A percentile compares a stretch with the other conserved stretches of the same genome.
These are phyloP conservation scores for Melitaea cinxia DNA, from an alignment of 1,140 invertebrate genomes.

Conservation along the genomic window DNA sequence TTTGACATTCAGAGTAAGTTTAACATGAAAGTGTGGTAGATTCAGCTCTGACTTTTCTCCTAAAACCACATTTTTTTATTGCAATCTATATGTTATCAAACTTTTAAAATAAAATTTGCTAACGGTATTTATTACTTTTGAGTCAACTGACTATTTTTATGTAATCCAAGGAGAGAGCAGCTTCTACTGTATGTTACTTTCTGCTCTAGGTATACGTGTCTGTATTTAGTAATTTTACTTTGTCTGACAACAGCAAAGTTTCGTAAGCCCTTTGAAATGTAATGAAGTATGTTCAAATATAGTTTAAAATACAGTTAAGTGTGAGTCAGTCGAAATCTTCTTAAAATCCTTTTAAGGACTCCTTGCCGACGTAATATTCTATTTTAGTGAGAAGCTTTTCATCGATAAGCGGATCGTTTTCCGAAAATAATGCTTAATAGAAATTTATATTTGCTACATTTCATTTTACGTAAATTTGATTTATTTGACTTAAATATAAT, in stretches of 20 bases:
- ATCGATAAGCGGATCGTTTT: not conserved
- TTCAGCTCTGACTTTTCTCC: no score
- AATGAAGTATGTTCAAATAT: not conserved
- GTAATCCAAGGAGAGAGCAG: no score
- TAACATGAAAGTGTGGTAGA: no score
- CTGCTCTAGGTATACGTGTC: no score
- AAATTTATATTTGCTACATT: not conserved
- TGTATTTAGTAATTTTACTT: no score
- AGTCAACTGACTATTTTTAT: no score
- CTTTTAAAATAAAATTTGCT: no score
- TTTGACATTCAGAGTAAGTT: no score
- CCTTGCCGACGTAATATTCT: not conserved
- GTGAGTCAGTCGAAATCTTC: not conserved
- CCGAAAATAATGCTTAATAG: constrained; percentile 1
- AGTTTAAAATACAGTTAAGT: not conserved
- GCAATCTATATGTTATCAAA: no score
- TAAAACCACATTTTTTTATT: no score
- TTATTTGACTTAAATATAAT: not conserved
- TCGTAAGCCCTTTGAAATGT: not conserved
- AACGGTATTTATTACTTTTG: no score
- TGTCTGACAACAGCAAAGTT: not conserved
- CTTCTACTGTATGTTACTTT: no score
- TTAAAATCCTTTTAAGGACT: not conserved
- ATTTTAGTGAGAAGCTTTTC: constrained; percentile 1
- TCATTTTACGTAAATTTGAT: not conserved